Evolutionary conservation across 2,797 vertebrate species (phyloP), one percentile per base, ranked within the genome.

Genomic region (Euphonia xanthogaster): DNA sequence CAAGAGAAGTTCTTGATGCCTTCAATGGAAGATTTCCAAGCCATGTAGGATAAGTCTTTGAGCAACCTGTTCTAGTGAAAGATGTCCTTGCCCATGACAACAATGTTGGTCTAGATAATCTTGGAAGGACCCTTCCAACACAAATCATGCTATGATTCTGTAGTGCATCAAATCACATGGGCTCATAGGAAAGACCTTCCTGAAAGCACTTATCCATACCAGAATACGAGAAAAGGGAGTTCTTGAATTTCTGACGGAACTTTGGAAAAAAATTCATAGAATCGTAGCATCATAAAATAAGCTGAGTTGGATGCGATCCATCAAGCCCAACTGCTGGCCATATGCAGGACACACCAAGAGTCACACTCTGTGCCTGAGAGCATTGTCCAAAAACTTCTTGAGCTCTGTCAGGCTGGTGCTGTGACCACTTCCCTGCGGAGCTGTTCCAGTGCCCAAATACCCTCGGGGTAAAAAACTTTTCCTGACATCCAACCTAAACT

Each of bases 351-450:
- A 37, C 3, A 3, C 28, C 20, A 44, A 8, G 44, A 44, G 14
- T 44, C 44, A n/a, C 23, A 51, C 4, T 3, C 0, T 18, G 21
- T 30, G 8, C 45, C 44, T 72, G 24, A 65, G 5, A 6, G 5
- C 0, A 1, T 13, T 58, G 17, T n/a, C 7, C 44, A 65, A 72
- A 24, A 1, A 1, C 28, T 39, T 51, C 24, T 15, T 45, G 39
- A 73, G 12, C 60, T 79, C 44, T 66, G 28, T 24, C 14, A 19
- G 28, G 21, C 25, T 58, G 28, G 9, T 51, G 16, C 9, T 58
- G 24, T 45, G 37, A 39, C 20, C 37, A 33, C 3, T 51, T 2
- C 20, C 44, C 37, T 65, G n/a, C 14, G 28, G 20, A 44, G 16
- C 9, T 57, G 3, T 33, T 24, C 22, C 44, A 51, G n/a, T 12